These are phyloP conservation scores for Pandemis cinnamomeana DNA, from an alignment of 2,888 invertebrate species.

Conservation along the genomic window DNA sequence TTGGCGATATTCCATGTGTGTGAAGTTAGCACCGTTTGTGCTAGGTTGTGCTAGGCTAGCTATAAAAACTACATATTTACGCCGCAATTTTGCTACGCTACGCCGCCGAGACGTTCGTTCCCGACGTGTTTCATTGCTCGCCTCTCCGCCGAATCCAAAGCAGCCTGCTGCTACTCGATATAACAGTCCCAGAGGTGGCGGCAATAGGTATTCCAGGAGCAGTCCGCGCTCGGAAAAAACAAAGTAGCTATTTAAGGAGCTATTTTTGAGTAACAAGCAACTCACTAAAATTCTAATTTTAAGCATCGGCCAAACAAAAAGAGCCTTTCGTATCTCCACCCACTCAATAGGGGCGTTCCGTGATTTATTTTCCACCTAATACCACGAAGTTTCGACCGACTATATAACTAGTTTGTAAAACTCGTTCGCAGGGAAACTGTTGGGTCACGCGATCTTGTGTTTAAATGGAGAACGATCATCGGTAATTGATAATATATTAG, in stretches of 20 bases:
- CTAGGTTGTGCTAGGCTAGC: too few species aligned
- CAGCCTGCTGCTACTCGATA: too few species aligned
- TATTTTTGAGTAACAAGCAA: conserved; percentile 1
- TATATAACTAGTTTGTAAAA: conserved; percentile 35
- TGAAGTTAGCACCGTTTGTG: too few species aligned
- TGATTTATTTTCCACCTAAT: conserved; percentile 39
- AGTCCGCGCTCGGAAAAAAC: not conserved
- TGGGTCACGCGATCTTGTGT: conserved; percentile 28
- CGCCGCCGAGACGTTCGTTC: too few species aligned
- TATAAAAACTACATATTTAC: too few species aligned
- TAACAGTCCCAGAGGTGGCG: not conserved
- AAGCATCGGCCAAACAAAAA: conserved; percentile 24
- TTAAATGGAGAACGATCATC: conserved; percentile 3
- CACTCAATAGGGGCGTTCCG: conserved; percentile 28
- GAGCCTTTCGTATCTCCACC: conserved; percentile 16
- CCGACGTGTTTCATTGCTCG: too few species aligned
- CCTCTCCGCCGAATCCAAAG: too few species aligned
- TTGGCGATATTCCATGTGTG: too few species aligned
- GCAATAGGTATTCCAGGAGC: not conserved
- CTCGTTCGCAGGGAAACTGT: conserved; percentile 30
- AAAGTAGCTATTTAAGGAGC: not conserved
- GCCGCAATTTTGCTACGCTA: too few species aligned
- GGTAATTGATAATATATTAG: conserved; percentile 3
- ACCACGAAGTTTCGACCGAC: conserved; percentile 34
- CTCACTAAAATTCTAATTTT: conserved; percentile 7